Evolutionary conservation across 2,113 vertebrate genomes (phyloP), one percentile per base, ranked within the genome.

Genomic region (Etheostoma cragini): DNA sequence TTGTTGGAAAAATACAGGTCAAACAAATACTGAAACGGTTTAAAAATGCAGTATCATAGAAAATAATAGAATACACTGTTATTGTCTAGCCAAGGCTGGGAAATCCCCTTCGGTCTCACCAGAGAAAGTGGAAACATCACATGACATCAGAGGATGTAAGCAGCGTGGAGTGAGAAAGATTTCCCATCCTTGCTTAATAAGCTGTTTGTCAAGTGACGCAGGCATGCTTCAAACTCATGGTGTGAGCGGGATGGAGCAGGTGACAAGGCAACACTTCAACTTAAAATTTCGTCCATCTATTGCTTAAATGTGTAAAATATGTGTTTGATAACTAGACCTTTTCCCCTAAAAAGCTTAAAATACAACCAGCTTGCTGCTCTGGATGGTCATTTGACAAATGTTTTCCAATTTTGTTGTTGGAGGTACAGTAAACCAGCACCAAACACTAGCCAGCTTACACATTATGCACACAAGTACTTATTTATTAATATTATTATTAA

Each of bases 371-470:
- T 21, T 26, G 24, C 19, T 57, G 50, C 53, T 61, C 7, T 52
- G 45, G n/a, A 19, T 79, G 67, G 22, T 4, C 49, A 38, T 53
- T 15, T 24, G 21, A 13, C 50, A 54, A 16, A 21, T 35, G 47
- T 24, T 7, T 8, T 42, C 7, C 17, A 42, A 5, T 58, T 49
- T n/a, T 54, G 64, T 50, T 66, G 35, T 22, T 63, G 42, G 49
- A 38, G 46, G 46, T 46, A n/a, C n/a, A 47, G 7, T 49, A 33
- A 69, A 67, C 61, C 67, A 72, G 54, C 30, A 76, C 47, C 76
- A 4, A 67, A 52, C 46, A 62, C 46, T 12, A 47, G 46, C 60
- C n/a, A 70, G n/a, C 6, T 13, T 1, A 54, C 22, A 68, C 22
- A 46, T 33, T 3, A 10, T 8, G 35, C 22, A n/a, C n/a, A 12